Evolutionary conservation across 2,888 invertebrate species (phyloP).

Genomic region (Epinotia ramella): DNA sequence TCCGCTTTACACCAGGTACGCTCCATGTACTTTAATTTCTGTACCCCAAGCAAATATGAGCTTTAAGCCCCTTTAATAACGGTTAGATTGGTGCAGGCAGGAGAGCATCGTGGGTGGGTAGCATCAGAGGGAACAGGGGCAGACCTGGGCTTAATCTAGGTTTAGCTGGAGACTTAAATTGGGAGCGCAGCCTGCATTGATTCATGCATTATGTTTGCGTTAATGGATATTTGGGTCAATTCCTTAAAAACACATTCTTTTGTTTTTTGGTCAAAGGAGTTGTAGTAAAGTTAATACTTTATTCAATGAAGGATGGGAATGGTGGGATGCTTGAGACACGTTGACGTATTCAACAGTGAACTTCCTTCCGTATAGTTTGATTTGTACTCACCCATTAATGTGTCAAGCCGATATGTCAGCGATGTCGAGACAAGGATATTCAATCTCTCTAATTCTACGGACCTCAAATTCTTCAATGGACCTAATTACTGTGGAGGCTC

Average conservation of each 20-base stretch:
- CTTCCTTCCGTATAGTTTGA: too few species aligned
- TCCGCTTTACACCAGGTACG: constrained; percentile 34
- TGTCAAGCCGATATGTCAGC: too few species aligned
- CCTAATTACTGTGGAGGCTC: too few species aligned
- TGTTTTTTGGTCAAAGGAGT: too few species aligned
- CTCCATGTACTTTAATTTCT: constrained; percentile 42
- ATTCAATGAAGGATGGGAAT: too few species aligned
- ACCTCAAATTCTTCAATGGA: too few species aligned
- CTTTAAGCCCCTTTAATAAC: constrained; percentile 12
- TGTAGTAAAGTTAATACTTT: too few species aligned
- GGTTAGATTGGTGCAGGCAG: constrained; percentile 23
- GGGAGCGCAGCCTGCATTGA: constrained; percentile 2
- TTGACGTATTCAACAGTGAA: too few species aligned
- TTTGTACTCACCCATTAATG: too few species aligned
- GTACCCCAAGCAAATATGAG: neutral
- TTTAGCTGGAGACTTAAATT: constrained; percentile 60
- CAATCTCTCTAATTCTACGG: too few species aligned
- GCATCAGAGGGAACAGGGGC: constrained; percentile 59
- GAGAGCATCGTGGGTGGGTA: constrained; percentile 53
- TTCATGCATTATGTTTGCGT: neutral
- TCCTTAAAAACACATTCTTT: neutral
- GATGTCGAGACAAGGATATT: too few species aligned
- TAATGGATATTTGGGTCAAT: neutral
- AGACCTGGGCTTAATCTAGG: constrained; percentile 60
- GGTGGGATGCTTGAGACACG: too few species aligned